Evolutionary conservation across 2,797 vertebrate species (phyloP).

Genomic region (Peromyscus attwateri): DNA sequence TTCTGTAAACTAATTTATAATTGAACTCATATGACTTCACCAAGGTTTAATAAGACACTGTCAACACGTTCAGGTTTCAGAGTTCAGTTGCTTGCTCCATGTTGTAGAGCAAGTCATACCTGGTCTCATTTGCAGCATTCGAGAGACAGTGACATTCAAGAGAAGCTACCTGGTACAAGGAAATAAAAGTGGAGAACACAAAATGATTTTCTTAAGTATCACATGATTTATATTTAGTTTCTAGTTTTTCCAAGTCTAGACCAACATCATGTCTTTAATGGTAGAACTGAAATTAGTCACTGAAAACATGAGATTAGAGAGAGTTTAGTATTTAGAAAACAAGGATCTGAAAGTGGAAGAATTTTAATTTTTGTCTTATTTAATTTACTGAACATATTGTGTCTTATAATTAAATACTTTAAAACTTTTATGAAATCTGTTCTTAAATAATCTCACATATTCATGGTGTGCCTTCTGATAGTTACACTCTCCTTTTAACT

Average conservation of each 20-base stretch:
- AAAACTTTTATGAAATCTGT: too few relatives aligned
- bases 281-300: slow-evolving; percentile 29
- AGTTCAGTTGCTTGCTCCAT: slow-evolving; percentile 60
- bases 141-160: slow-evolving; percentile 57
- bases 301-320: neutral
- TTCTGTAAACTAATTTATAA: slow-evolving; percentile 73
- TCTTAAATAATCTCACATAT: too few relatives aligned
- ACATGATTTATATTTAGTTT: slow-evolving; percentile 13
- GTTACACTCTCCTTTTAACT: too few relatives aligned
- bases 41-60: slow-evolving; percentile 76
- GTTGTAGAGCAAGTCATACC: slow-evolving; percentile 60
- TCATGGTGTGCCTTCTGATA: neutral
- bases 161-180: neutral
- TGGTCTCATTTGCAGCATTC: slow-evolving; percentile 63
- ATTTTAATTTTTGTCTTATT: neutral
- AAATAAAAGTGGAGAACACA: slow-evolving; percentile 48
- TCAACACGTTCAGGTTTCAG: slow-evolving; percentile 67
- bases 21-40: slow-evolving; percentile 62
- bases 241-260: neutral
- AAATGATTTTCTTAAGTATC: slow-evolving; percentile 14
- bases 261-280: neutral
- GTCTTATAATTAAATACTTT: neutral
- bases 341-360: neutral
- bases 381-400: neutral
- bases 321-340: neutral